Percentiles rank a stretch among this genome's conserved stretches.
phyloP scores from a whole-genome alignment of 64 coral and sea anemone genomes.

The Platygyra sinensis region DNA sequence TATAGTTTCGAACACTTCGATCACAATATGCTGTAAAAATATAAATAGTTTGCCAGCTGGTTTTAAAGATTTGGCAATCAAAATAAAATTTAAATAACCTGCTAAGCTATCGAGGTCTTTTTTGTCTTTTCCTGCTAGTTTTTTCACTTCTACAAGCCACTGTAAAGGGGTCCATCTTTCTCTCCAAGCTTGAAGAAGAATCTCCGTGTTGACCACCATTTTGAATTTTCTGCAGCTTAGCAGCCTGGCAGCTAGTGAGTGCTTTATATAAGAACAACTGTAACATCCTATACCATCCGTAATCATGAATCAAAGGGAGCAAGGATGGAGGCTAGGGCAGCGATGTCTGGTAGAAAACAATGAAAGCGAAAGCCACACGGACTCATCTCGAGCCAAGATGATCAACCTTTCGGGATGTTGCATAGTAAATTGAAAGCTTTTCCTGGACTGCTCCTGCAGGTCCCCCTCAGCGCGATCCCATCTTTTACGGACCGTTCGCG shows the following conservation, averaged over 20 bases:
- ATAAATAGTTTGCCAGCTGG: neutral
- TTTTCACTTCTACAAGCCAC: conserved; percentile 92
- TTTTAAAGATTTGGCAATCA: neutral
- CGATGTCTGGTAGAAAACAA: no score
- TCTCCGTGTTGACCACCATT: conserved; percentile 80
- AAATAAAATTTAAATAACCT: neutral
- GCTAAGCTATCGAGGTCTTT: conserved; percentile 56
- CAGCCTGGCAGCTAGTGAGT: neutral
- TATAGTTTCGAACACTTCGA: neutral
- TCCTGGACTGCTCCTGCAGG: no score
- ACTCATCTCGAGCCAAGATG: no score
- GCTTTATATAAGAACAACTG: neutral
- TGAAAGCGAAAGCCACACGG: no score
- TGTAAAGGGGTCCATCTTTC: conserved; percentile 96
- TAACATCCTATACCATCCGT: neutral
- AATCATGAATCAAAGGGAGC: no score
- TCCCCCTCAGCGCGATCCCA: no score
- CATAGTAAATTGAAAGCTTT: no score
- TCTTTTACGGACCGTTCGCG: no score
- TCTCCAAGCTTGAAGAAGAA: conserved; percentile 94
- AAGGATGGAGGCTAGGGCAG: no score
- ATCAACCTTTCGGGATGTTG: no score
- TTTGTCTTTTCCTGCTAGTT: conserved; percentile 42
- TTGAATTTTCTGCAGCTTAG: conserved; percentile 43
- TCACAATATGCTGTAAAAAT: neutral